These are phyloP conservation scores for Cyrtorhinus lividipennis DNA, from an alignment of 1,140 invertebrate species.

Conservation along the genomic window DNA sequence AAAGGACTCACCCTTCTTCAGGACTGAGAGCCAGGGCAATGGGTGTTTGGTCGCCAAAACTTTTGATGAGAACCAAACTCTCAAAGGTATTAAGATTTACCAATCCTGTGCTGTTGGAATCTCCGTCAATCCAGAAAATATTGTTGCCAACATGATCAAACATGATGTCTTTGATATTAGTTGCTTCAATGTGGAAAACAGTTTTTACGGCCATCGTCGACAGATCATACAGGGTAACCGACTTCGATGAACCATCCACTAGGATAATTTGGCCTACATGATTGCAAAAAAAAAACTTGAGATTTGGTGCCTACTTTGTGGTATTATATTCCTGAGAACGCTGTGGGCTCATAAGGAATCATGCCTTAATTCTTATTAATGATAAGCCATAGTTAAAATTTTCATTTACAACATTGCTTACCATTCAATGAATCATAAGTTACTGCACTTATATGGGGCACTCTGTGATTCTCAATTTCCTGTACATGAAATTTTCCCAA, in stretches of 20 bases:
- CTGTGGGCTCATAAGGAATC: neutral
- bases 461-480: slow-evolving; percentile 16
- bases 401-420: too few species aligned
- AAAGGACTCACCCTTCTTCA: slow-evolving; percentile 39
- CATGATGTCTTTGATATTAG: slow-evolving; percentile 42
- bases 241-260: too few species aligned
- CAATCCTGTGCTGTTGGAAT: slow-evolving; percentile 41
- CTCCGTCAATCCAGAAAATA: slow-evolving; percentile 46
- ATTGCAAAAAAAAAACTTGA: too few species aligned
- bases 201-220: neutral
- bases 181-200: neutral
- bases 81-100: slow-evolving; percentile 36
- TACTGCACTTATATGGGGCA: slow-evolving; percentile 24
- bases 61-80: slow-evolving; percentile 38
- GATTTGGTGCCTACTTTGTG: neutral
- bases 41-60: slow-evolving; percentile 38
- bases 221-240: neutral
- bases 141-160: slow-evolving; percentile 51
- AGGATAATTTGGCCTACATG: too few species aligned
- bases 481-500: slow-evolving; percentile 30
- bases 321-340: neutral
- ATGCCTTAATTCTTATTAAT: neutral
- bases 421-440: slow-evolving; percentile 30
- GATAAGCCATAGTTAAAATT: neutral
- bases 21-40: slow-evolving; percentile 44